These are phyloP conservation scores for Macquaria australasica DNA, from an alignment of 2,113 vertebrate genomes.

Conservation along the genomic window DNA sequence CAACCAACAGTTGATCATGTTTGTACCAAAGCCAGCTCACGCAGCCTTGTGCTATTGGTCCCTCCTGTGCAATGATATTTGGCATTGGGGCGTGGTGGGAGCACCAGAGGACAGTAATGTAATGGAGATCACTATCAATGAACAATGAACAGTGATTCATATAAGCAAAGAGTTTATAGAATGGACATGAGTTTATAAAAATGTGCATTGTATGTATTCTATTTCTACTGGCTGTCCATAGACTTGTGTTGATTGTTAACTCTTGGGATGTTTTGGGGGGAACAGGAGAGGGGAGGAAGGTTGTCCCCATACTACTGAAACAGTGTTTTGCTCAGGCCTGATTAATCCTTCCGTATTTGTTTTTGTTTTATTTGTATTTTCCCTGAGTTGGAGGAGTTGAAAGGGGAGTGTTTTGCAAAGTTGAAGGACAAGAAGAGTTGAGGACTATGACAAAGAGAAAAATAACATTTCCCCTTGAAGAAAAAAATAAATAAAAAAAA, in stretches of 20 bases:
- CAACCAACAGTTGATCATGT: conserved; percentile 81
- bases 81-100: conserved; percentile 47
- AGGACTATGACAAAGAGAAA: conserved; percentile 83
- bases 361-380: conserved; percentile 82
- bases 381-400: conserved; percentile 76
- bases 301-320: conserved; percentile 81
- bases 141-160: conserved; percentile 72
- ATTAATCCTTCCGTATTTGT: conserved; percentile 77
- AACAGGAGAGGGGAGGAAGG: conserved; percentile 53
- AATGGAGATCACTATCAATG: conserved; percentile 63
- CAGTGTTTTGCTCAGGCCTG: conserved; percentile 84
- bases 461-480: conserved; percentile 84
- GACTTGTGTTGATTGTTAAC: conserved; percentile 81
- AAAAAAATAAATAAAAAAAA: conserved; percentile 80
- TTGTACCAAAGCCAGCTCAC: conserved; percentile 82
- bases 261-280: conserved; percentile 70
- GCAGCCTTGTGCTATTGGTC: conserved; percentile 70
- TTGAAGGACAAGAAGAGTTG: conserved; percentile 70
- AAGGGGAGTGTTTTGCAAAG: conserved; percentile 72
- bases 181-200: conserved; percentile 74
- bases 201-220: conserved; percentile 81
- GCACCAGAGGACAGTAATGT: conserved; percentile 64
- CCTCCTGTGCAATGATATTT: conserved; percentile 67
- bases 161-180: conserved; percentile 70
- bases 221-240: conserved; percentile 81